Evolutionary conservation across 1,140 invertebrate species (phyloP), one percentile per base, ranked within the genome.

Genomic region (Drosophila orosa): DNA sequence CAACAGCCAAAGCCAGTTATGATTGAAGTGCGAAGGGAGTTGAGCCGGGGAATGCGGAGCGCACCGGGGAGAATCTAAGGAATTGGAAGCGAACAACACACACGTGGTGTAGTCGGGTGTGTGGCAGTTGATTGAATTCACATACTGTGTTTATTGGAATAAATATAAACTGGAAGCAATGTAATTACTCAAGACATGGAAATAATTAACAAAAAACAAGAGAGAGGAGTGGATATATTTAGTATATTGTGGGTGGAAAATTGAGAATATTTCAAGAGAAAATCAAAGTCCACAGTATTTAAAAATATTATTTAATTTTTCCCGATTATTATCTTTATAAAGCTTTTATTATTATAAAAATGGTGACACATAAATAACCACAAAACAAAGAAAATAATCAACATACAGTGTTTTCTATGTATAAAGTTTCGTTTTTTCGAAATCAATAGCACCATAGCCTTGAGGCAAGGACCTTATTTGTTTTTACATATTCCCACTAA

Each of bases 1-100:
- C 71, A 73, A 35, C 27, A 29, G 3, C 65, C 56, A 74, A 42
- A 39, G 48, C 56, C 65, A 48, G 33, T 71, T 71, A 71, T 71
- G 67, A 71, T 69, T 71, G 65, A 44, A 39, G 50, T 22, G 40
- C n/a, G 42, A 47, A 47, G 19, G 31, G 24, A 8, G 25, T 6
- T 19, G 37, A 40, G 37, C n/a, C n/a, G 24, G 25, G 24, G 24
- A 45, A 56, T 47, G 24, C 19, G 37, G 9, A 27, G 19, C 17
- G 25, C 4, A n/a, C 22, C 12, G 15, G 37, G 15, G 25, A 37
- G 35, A 25, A 15, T 13, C 13, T n/a, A 19, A 44, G 13, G 33
- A 42, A 61, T 19, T 56, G 37, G 47, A 45, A 35, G 50, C 27
- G 42, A 35, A 15, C 22, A 19, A 31, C 45, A 45, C 27, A 68